Evolutionary conservation across 2,113 vertebrate species (phyloP).

Genomic region (Miniopterus natalensis): DNA sequence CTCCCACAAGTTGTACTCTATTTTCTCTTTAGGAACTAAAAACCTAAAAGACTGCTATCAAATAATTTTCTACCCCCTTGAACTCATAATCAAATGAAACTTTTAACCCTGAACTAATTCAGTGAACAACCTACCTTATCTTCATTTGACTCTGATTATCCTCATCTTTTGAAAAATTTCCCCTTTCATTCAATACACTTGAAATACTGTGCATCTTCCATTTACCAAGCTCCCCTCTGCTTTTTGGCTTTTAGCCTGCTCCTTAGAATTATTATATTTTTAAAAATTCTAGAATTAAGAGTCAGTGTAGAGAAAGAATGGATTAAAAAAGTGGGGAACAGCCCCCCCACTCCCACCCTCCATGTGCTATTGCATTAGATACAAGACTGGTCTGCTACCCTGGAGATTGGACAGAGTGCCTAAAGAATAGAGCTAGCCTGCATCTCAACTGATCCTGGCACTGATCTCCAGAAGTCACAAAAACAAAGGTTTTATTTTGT

Average conservation of each 20-base stretch:
- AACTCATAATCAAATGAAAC: constrained; percentile 56
- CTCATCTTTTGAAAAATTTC: constrained; percentile 51
- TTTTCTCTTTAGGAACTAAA: constrained; percentile 61
- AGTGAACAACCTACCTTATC: constrained; percentile 23
- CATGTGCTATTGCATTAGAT: neutral
- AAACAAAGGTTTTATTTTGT: neutral
- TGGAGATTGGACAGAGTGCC: neutral
- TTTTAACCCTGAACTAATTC: constrained; percentile 59
- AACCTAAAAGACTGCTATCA: constrained; percentile 12
- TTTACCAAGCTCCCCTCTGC: constrained; percentile 22
- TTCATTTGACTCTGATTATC: constrained; percentile 32
- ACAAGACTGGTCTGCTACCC: neutral
- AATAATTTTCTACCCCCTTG: constrained; percentile 62
- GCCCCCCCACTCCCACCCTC: fast-evolving
- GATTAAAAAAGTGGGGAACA: neutral
- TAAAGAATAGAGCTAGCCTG: neutral
- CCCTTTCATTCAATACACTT: constrained; percentile 22
- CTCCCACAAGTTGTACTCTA: constrained; percentile 21
- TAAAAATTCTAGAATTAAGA: constrained; percentile 12
- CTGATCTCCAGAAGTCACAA: neutral
- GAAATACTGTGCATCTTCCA: constrained; percentile 46
- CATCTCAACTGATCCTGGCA: neutral
- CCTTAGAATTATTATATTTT: constrained; percentile 20
- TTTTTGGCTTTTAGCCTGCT: constrained; percentile 64
- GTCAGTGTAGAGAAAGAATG: neutral